phyloP scores from a whole-genome alignment of 1,140 invertebrate species.

The Lanistes nyassanus region DNA sequence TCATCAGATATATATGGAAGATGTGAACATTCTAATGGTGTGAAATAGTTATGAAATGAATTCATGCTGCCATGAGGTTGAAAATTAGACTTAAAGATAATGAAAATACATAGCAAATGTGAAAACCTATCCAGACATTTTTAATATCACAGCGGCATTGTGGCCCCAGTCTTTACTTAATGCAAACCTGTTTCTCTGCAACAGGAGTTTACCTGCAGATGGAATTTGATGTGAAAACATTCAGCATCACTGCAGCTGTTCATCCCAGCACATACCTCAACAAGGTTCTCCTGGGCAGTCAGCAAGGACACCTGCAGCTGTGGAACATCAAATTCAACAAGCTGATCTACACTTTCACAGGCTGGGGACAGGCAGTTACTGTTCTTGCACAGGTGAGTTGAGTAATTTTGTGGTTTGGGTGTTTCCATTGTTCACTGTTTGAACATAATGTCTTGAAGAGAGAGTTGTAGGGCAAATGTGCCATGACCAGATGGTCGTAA shows the following conservation, averaged over 20 bases:
- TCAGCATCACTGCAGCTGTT: conserved; percentile 81
- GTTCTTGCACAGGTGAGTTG: conserved; percentile 74
- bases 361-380: conserved; percentile 79
- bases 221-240: conserved; percentile 76
- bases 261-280: conserved; percentile 95
- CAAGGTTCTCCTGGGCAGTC: conserved; percentile 92
- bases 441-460: no score
- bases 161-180: conserved; percentile 1
- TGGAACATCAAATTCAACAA: conserved; percentile 88
- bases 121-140: no score
- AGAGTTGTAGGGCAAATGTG: no score
- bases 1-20: no score
- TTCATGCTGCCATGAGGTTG: not conserved
- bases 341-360: conserved; percentile 83
- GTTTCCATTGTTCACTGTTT: no score
- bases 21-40: no score
- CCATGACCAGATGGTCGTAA: no score
- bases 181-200: conserved; percentile 32
- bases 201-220: conserved; percentile 67
- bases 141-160: not conserved
- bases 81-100: not conserved
- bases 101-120: no score
- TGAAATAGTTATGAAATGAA: no score
- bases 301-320: conserved; percentile 87
- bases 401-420: not conserved